Conservation (phyloP, 2,888 invertebrate species). For the Pinctada fucata region DNA sequence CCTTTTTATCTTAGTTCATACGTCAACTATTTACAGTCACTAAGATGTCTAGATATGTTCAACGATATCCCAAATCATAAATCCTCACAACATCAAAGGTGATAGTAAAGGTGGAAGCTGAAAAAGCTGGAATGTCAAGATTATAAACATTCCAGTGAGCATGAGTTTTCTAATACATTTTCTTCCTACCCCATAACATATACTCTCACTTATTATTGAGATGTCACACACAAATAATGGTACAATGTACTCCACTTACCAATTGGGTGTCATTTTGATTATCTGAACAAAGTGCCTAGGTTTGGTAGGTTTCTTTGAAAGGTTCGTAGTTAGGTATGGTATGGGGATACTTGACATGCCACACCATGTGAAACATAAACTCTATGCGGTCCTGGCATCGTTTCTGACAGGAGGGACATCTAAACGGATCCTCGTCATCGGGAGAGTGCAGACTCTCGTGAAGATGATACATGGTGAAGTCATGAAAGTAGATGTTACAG, state of each 20-base stretch:
- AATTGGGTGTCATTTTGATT: neutral
- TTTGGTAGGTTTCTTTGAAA: conserved; percentile 65
- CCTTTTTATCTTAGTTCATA: too few species aligned
- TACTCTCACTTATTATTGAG: too few species aligned
- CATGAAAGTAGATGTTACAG: conserved; percentile 71
- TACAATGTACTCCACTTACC: neutral
- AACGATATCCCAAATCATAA: too few species aligned
- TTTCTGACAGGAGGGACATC: conserved; percentile 69
- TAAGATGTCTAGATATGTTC: too few species aligned
- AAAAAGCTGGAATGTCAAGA: too few species aligned
- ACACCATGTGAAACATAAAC: conserved; percentile 73
- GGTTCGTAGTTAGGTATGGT: conserved; percentile 72
- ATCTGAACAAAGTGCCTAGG: conserved; percentile 27
- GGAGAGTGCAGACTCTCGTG: conserved; percentile 72
- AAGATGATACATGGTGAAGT: conserved; percentile 72
- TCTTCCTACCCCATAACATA: too few species aligned
- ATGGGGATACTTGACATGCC: conserved; percentile 72
- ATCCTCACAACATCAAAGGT: too few species aligned
- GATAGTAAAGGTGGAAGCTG: too few species aligned
- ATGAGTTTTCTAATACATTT: too few species aligned
- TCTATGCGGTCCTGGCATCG: conserved; percentile 71
- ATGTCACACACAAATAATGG: too few species aligned
- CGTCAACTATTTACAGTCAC: too few species aligned
- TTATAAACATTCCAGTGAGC: too few species aligned
- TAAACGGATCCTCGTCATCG: conserved; percentile 64